Base-by-base conservation (phyloP, 2,888 invertebrate species). In the Eupsilia transversa region DNA sequence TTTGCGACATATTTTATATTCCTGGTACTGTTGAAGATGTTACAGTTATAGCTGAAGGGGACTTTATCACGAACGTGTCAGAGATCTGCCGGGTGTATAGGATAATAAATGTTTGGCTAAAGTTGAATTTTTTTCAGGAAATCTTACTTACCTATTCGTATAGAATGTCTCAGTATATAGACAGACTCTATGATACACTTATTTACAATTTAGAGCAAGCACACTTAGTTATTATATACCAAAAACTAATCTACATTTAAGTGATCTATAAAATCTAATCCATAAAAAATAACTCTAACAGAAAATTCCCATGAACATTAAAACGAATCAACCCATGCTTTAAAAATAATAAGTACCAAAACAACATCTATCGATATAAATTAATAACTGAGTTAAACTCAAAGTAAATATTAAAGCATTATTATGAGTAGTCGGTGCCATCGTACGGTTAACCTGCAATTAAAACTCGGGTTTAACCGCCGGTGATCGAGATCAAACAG, bases 401-500 rank as follows among this genome's bases (percentile, higher is more conserved):
- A 81, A 80, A 87, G 88, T 82, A 90, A 91, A 91, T 87, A 89
- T 88, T 80, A 88, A 80, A 87, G 86, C 84, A 56, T 78, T 82
- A 89, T 88, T 88, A 88, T 84, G 79, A 82, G 82, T 63, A 79
- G 77, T 80, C 81, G 83, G 83, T 83, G 85, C 80, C 78, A 86
- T 82, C 83, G 77, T 81, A 79, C 72, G 68, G 80, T 85, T 87
- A 88, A 90, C 84, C 83, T 82, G 84, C 88, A 91, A 91, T 92
- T 92, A 92, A 90, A 92, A 89, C 79, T 87, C 70, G 77, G 82
- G 87, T 88, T 88, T 90, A 89, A 91, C 91, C 87, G 80, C 86
- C 85, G 79, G 86, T 89, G 88, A 89, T 92, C 87, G 87, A 89
- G 91, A 90, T 88, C 88, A 88, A 90, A 92, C 88, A 89, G 88